Evolutionary conservation across 2,797 vertebrate genomes (phyloP).

Genomic region (Hydrolagus colliei): DNA sequence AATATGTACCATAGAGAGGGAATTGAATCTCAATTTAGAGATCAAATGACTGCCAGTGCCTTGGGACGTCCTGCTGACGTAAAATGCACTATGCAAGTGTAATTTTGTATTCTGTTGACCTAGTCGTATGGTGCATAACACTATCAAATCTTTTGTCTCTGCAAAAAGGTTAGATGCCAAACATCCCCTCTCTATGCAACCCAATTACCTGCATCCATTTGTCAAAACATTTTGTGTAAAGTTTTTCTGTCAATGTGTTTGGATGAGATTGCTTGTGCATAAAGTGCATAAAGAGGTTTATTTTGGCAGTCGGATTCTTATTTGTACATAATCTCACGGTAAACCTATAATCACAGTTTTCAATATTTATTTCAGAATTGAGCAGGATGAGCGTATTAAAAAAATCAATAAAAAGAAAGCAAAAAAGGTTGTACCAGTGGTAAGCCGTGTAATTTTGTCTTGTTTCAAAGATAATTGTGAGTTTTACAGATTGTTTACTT

Average conservation of each 20-base stretch:
- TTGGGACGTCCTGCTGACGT: too few relatives aligned
- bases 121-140: too few relatives aligned
- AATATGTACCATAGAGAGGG: too few relatives aligned
- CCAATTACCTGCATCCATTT: too few relatives aligned
- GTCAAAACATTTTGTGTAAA: not conserved
- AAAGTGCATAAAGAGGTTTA: not conserved
- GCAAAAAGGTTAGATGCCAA: too few relatives aligned
- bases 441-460: conserved; percentile 40
- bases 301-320: not conserved
- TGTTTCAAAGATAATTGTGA: not conserved
- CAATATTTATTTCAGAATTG: conserved; percentile 42
- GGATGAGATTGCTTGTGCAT: not conserved
- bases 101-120: too few relatives aligned
- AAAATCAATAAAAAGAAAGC: conserved; percentile 57
- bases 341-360: not conserved
- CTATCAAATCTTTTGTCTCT: too few relatives aligned
- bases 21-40: too few relatives aligned
- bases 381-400: conserved; percentile 50
- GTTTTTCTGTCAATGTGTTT: not conserved
- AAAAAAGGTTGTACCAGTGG: conserved; percentile 44
- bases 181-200: too few relatives aligned
- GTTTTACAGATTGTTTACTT: not conserved
- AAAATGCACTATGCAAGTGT: too few relatives aligned
- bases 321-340: not conserved
- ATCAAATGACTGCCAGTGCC: too few relatives aligned